phyloP scores from a whole-genome alignment of 2,113 vertebrate species.

The Sclerurus mexicanus region DNA sequence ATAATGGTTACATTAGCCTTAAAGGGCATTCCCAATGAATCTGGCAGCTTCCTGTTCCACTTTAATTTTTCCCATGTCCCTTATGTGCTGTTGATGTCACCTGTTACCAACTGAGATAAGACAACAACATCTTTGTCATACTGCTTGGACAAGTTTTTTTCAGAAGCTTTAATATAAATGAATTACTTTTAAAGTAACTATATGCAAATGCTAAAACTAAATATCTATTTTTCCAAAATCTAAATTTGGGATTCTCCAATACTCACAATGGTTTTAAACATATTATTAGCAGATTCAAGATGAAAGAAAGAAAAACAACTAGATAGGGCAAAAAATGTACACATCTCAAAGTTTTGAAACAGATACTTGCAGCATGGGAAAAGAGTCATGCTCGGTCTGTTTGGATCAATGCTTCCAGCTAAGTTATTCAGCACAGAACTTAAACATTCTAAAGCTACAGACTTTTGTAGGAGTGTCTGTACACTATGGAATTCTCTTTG shows the following conservation, averaged over 20 bases:
- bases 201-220: neutral
- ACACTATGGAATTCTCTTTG: neutral
- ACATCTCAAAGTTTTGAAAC: neutral
- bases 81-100: too few species aligned
- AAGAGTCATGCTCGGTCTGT: neutral
- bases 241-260: neutral
- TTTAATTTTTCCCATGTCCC: too few species aligned
- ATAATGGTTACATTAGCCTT: too few species aligned
- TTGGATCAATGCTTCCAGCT: neutral
- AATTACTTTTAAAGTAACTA: neutral
- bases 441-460: neutral
- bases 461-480: neutral
- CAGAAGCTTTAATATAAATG: neutral
- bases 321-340: neutral
- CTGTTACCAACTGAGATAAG: too few species aligned
- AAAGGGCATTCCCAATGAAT: too few species aligned
- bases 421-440: neutral
- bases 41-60: too few species aligned
- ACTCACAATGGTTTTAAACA: neutral
- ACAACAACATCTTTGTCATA: neutral
- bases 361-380: neutral
- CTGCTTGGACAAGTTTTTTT: neutral
- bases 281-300: neutral
- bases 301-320: neutral
- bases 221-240: neutral